Percentiles rank a stretch among this genome's conserved stretches.
phyloP scores from a whole-genome alignment of 2,797 vertebrate genomes.

The Ptychobarbus kaznakovi region DNA sequence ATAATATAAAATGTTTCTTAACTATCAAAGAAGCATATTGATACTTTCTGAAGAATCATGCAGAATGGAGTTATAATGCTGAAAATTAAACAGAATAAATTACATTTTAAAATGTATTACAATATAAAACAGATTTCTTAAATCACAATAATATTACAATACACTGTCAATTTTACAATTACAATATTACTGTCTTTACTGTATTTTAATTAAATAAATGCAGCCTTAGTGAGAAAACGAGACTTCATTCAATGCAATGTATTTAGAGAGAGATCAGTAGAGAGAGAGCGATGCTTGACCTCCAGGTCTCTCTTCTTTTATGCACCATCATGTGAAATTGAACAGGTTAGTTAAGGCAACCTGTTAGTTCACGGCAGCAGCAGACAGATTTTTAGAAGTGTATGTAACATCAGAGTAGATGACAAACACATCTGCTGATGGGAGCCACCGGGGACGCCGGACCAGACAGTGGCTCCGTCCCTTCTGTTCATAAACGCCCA shows the following conservation, averaged over 20 bases:
- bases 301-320: not conserved
- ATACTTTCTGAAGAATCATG: not conserved
- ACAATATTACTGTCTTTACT: not conserved
- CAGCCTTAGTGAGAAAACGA: not conserved
- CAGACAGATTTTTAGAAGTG: conserved; percentile 6
- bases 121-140: not conserved
- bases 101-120: not conserved
- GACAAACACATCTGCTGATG: conserved; percentile 31
- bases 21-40: not conserved
- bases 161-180: too few species aligned
- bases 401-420: conserved; percentile 25
- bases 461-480: not conserved
- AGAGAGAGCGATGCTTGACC: not conserved
- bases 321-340: not conserved
- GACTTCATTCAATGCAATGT: not conserved
- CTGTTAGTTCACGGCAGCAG: conserved; percentile 6
- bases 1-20: not conserved
- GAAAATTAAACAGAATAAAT: not conserved
- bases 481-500: conserved; percentile 27
- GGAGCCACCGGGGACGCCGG: conserved; percentile 10
- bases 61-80: not conserved
- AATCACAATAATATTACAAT: not conserved
- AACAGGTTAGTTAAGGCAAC: not conserved
- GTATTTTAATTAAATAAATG: not conserved
- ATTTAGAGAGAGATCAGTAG: not conserved